A percentile compares a stretch with the other conserved stretches of the same genome.
These are phyloP conservation scores for Galemys pyrenaicus DNA, from an alignment of 2,113 vertebrate genomes.

Conservation along the genomic window DNA sequence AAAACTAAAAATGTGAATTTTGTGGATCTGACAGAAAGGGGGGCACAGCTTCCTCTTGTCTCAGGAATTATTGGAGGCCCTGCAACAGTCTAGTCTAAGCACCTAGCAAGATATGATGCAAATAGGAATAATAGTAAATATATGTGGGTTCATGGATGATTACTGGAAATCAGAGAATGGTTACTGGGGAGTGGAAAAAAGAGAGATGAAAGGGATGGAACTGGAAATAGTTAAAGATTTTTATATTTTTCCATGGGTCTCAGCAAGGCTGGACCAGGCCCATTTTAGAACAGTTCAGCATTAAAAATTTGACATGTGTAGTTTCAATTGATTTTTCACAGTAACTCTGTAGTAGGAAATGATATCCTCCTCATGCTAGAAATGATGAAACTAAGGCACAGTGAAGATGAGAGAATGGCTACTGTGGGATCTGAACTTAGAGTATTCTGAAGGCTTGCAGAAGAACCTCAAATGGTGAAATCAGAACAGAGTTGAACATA, in stretches of 20 bases:
- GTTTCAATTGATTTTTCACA: background rate
- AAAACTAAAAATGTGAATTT: background rate
- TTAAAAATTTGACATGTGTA: background rate
- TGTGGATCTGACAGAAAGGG: background rate
- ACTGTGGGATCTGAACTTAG: constrained; percentile 11
- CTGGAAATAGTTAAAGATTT: background rate
- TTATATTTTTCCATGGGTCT: background rate
- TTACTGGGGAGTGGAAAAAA: background rate
- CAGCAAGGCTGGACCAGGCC: background rate
- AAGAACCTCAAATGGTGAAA: background rate
- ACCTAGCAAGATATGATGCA: background rate
- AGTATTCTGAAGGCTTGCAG: background rate
- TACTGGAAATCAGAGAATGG: background rate
- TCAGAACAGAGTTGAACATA: background rate
- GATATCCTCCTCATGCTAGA: background rate
- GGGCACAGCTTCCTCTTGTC: background rate
- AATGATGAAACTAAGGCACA: background rate
- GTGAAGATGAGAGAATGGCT: background rate
- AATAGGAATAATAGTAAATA: background rate
- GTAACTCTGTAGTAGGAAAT: background rate
- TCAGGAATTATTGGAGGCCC: background rate
- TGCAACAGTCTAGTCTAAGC: background rate
- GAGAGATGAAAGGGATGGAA: background rate
- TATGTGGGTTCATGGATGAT: background rate
- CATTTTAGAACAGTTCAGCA: background rate